phyloP scores from a whole-genome alignment of 2,888 invertebrate species.

The Aphidius colemani region DNA sequence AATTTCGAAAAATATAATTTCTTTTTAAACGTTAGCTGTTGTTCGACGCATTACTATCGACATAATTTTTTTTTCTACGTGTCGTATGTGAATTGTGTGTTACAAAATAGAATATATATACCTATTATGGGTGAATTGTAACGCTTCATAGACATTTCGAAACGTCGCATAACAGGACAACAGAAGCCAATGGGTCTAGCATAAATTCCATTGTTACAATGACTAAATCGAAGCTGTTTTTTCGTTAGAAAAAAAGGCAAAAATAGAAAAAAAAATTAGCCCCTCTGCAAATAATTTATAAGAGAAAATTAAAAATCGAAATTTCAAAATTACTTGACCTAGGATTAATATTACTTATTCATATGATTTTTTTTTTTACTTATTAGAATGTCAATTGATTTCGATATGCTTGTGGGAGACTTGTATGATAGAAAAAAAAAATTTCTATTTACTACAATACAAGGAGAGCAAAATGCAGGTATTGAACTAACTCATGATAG shows the following conservation, averaged over 20 bases:
- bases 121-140: constrained; percentile 26
- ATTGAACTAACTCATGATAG: constrained; percentile 33
- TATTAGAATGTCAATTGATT: neutral
- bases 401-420: neutral
- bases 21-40: too few species aligned
- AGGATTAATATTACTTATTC: too few species aligned
- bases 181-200: constrained; percentile 17
- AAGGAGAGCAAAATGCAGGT: constrained; percentile 33
- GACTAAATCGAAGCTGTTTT: neutral
- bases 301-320: too few species aligned
- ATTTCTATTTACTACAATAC: constrained; percentile 11
- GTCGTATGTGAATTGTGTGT: too few species aligned
- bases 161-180: constrained; percentile 33
- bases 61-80: too few species aligned
- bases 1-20: too few species aligned
- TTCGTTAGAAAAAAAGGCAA: neutral
- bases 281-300: too few species aligned
- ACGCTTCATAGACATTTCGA: constrained; percentile 34
- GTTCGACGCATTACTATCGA: too few species aligned
- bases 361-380: too few species aligned
- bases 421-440: neutral
- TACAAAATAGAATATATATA: too few species aligned
- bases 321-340: too few species aligned
- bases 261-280: neutral
- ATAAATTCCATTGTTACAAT: too few species aligned